A percentile compares a stretch with the other conserved stretches of the same genome.
phyloP scores from a whole-genome alignment of 2,888 invertebrate species.

The Pandemis heparana region DNA sequence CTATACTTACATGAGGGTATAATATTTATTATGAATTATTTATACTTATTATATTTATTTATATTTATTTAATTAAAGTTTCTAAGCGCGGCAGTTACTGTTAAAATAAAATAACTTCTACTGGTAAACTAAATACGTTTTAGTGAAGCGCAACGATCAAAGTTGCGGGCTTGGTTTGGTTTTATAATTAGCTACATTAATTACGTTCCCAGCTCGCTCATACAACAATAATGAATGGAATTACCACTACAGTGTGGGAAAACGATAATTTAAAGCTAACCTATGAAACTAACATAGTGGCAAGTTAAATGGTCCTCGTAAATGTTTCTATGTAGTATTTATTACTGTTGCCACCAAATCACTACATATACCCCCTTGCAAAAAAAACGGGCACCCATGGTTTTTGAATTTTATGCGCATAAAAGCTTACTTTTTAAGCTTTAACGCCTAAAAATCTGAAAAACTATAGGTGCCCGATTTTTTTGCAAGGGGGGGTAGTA shows the following conservation, averaged over 20 bases:
- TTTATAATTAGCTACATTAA: conserved; percentile 41
- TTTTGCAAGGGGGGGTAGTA: too few species aligned
- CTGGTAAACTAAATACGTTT: conserved; percentile 4
- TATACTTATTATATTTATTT: too few species aligned
- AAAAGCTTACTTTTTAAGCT: too few species aligned
- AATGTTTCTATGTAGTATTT: conserved; percentile 16
- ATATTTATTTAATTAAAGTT: not conserved
- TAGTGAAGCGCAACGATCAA: conserved; percentile 19
- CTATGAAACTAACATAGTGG: not conserved
- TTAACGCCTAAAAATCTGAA: too few species aligned
- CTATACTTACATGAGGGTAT: too few species aligned
- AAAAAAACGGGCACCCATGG: too few species aligned
- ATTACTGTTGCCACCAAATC: conserved; percentile 12
- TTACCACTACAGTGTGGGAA: conserved; percentile 31
- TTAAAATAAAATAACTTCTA: not conserved
- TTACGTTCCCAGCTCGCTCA: conserved; percentile 24
- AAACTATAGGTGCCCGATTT: too few species aligned
- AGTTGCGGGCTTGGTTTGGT: conserved; percentile 30
- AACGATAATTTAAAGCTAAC: conserved; percentile 32
- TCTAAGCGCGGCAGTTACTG: not conserved
- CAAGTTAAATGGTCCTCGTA: conserved; percentile 18
- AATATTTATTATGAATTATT: too few species aligned
- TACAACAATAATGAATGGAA: conserved; percentile 38
- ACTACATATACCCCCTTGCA: too few species aligned
- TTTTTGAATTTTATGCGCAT: too few species aligned